Percentiles rank a stretch among this genome's conserved stretches.
These are phyloP conservation scores for Tokudaia tokunoshimensis DNA, from an alignment of 2,797 vertebrate genomes.

Conservation along the genomic window DNA sequence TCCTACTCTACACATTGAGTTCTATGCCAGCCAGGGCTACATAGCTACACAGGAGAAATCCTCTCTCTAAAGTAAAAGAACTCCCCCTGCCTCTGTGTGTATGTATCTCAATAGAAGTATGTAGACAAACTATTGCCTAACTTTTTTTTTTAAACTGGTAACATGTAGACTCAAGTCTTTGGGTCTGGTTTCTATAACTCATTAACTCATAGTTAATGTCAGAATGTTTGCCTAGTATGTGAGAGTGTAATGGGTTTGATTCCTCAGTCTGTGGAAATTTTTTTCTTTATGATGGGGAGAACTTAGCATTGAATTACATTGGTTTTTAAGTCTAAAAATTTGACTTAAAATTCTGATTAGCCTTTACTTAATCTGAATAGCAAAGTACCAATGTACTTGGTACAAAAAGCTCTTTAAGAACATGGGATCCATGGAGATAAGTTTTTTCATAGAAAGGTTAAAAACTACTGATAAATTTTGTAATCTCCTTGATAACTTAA, in stretches of 20 bases:
- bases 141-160: conserved; percentile 19
- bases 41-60: neutral
- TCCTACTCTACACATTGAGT: neutral
- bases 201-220: neutral
- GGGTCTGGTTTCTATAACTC: neutral
- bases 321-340: conserved; percentile 52
- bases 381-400: conserved; percentile 39
- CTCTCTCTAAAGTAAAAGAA: neutral
- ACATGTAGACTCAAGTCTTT: conserved; percentile 38
- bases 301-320: conserved; percentile 33
- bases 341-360: conserved; percentile 36
- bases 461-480: conserved; percentile 7
- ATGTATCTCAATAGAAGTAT: neutral
- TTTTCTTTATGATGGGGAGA: neutral
- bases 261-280: neutral
- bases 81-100: neutral
- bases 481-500: neutral
- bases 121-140: neutral
- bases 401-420: conserved; percentile 51
- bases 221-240: neutral
- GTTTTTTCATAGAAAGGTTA: conserved; percentile 47
- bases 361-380: conserved; percentile 50
- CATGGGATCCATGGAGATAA: neutral
- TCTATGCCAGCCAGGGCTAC: neutral
- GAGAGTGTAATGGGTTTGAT: neutral